These are phyloP conservation scores for Isoperla grammatica DNA, from an alignment of 2,888 invertebrate species.

Conservation along the genomic window DNA sequence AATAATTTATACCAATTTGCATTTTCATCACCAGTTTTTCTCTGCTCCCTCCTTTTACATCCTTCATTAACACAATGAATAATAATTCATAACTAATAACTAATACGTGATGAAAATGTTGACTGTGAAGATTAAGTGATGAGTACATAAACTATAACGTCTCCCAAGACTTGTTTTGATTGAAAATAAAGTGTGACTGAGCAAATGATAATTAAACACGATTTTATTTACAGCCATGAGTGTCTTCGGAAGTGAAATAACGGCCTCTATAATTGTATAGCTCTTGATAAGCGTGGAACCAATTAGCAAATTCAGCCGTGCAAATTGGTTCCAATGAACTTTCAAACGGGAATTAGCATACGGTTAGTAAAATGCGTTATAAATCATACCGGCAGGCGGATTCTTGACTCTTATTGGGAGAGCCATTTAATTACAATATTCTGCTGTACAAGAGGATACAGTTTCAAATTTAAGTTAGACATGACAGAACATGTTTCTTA, in stretches of 20 bases:
- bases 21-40: no score
- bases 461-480: background rate
- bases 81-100: background rate
- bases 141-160: no score
- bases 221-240: background rate
- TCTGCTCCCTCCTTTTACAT: no score
- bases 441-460: background rate
- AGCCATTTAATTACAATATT: background rate
- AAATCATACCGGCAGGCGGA: conserved; percentile 1
- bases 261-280: background rate
- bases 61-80: background rate
- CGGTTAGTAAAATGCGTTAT: background rate
- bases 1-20: no score
- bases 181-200: conserved; percentile 1
- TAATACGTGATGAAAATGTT: background rate
- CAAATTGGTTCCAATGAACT: conserved; percentile 25
- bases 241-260: background rate
- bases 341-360: conserved; percentile 10
- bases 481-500: no score
- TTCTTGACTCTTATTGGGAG: background rate
- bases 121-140: no score
- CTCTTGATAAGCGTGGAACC: conserved; percentile 18
- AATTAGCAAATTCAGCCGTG: conserved; percentile 23
- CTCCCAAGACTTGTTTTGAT: background rate
- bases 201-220: background rate